Evolutionary conservation across 2,797 vertebrate genomes (phyloP).

Genomic region (Bryconaethiops microstoma): DNA sequence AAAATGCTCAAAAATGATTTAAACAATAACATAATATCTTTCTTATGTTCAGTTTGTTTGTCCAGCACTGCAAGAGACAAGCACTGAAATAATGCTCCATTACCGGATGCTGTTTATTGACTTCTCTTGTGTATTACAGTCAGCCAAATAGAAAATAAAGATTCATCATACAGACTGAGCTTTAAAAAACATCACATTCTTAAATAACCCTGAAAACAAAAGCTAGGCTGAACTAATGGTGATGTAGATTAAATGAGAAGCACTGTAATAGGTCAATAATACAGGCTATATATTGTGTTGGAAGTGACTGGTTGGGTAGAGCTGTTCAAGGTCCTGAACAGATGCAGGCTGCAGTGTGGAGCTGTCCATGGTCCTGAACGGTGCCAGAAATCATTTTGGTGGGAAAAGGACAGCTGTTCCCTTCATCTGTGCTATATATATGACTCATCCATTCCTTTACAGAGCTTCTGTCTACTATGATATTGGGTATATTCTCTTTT

Average conservation of each 20-base stretch:
- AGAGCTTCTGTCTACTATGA: not conserved
- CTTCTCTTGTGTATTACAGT: not conserved
- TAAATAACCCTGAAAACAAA: not conserved
- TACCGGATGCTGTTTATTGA: not conserved
- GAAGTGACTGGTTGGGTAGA: not conserved
- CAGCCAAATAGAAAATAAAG: not conserved
- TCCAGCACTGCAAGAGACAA: not conserved
- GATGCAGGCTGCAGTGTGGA: constrained; percentile 10
- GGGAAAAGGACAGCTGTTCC: constrained; percentile 14
- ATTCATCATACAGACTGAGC: not conserved
- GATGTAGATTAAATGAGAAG: not conserved
- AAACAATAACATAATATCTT: too few species aligned
- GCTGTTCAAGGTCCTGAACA: constrained; percentile 11
- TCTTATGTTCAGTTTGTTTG: too few species aligned
- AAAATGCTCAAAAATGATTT: too few species aligned
- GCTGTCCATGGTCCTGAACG: constrained; percentile 40
- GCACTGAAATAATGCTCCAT: not conserved
- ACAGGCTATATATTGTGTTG: not conserved
- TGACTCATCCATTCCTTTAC: not conserved
- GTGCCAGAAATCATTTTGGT: not conserved
- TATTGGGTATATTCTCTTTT: not conserved
- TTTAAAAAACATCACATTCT: not conserved
- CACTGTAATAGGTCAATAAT: not conserved
- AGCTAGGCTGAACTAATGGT: not conserved
- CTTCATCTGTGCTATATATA: constrained; percentile 7